Evolutionary conservation across 2,113 vertebrate genomes (phyloP), one percentile per base, ranked within the genome.

Genomic region (Pseudolaguvia tuberculata): DNA sequence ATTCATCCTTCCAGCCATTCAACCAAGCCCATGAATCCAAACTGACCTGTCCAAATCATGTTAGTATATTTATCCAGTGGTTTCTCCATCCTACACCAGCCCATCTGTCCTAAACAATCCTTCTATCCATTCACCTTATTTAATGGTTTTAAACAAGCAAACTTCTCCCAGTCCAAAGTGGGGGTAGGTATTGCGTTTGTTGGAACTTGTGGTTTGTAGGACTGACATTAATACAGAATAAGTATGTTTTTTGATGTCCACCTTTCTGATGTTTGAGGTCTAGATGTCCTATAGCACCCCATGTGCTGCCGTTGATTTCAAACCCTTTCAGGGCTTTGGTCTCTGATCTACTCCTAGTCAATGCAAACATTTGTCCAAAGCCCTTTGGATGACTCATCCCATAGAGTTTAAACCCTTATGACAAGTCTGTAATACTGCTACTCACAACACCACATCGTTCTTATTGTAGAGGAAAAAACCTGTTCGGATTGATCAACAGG

Each of bases 321-420:
- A n/a, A 29, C 9, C 48, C 25, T 29, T 3, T 4, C 7, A 1
- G 23, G 3, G 20, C 56, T 47, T 51, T 1, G 6, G 25, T n/a
- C 15, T 8, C 25, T 39, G 15, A 14, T 50, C 67, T n/a, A 15
- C 70, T 67, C 20, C 27, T 48, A 42, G 51, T 72, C 61, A 78
- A 47, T 72, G 25, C 42, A 21, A 11, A 27, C 8, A n/a, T 21
- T n/a, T 23, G 1, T 53, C n/a, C n/a, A n/a, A n/a, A 12, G 42
- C 39, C 63, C 3, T 39, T 8, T 13, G 52, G 66, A 21, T 45
- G 23, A 52, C 35, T 65, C 18, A 2, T 25, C n/a, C 14, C 23
- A 53, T 10, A 65, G 61, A 14, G 9, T 21, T 7, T 18, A 21
- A 56, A 21, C 12, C 3, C 73, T 73, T 69, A 53, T 73, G 45